Conservation (phyloP, 2,888 invertebrate species). For the Mythimna loreyi region DNA sequence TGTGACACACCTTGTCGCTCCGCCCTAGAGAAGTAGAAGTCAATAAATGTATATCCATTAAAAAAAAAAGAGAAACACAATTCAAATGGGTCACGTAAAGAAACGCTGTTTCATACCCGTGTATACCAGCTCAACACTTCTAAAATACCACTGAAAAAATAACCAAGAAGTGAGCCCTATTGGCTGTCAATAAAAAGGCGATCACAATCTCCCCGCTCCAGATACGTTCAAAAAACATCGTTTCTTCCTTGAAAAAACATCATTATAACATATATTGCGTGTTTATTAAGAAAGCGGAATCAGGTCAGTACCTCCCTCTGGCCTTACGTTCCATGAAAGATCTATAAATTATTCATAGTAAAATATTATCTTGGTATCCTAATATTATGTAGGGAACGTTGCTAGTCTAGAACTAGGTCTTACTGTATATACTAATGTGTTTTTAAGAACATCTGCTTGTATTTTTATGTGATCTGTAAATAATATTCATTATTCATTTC, state of each 20-base stretch:
- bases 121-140: background rate
- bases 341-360: constrained; percentile 57
- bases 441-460: constrained; percentile 13
- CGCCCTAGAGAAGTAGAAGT: too few relatives aligned
- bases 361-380: constrained; percentile 49
- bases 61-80: too few relatives aligned
- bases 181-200: background rate
- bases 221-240: background rate
- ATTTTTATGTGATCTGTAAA: background rate
- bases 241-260: constrained; percentile 16
- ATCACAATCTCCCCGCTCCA: constrained; percentile 8
- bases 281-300: constrained; percentile 30
- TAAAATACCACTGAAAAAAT: background rate
- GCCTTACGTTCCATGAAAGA: constrained; percentile 17
- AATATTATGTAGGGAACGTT: constrained; percentile 22
- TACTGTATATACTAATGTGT: constrained; percentile 12
- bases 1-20: too few relatives aligned
- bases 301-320: constrained; percentile 11
- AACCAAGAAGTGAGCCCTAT: background rate
- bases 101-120: background rate
- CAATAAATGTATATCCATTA: too few relatives aligned
- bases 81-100: background rate
- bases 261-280: constrained; percentile 39
- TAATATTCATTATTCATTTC: background rate
- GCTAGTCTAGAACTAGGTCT: background rate